phyloP scores from a whole-genome alignment of 2,888 invertebrate species.

The Anticlea derivata region DNA sequence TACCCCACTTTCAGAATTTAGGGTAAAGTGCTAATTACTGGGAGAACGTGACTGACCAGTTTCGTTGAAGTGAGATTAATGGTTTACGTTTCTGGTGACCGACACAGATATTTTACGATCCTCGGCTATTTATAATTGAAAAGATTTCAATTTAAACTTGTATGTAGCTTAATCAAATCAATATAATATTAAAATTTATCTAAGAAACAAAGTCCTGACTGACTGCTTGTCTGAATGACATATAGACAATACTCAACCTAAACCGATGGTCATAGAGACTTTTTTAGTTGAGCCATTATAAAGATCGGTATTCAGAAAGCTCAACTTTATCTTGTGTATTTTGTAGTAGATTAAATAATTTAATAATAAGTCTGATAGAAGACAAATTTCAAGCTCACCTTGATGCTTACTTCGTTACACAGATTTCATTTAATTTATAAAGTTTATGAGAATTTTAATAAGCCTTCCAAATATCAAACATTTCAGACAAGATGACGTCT shows the following conservation, averaged over 20 bases:
- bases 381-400: neutral
- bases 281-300: too few species aligned
- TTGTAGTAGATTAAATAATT: too few species aligned
- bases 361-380: neutral
- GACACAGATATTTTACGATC: conserved; percentile 17
- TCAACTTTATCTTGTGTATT: too few species aligned
- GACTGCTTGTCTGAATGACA: too few species aligned
- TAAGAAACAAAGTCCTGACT: too few species aligned
- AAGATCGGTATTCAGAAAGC: too few species aligned
- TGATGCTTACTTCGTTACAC: conserved; percentile 11
- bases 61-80: conserved; percentile 29
- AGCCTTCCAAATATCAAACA: conserved; percentile 61
- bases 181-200: too few species aligned
- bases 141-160: conserved; percentile 5
- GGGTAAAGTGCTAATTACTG: conserved; percentile 25
- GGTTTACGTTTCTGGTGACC: conserved; percentile 19
- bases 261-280: too few species aligned
- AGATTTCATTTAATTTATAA: conserved; percentile 54
- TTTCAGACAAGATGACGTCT: conserved; percentile 38
- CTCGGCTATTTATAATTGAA: conserved; percentile 8
- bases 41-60: conserved; percentile 28
- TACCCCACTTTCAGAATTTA: conserved; percentile 20
- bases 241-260: too few species aligned
- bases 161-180: too few species aligned
- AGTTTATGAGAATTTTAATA: conserved; percentile 61